phyloP scores from a whole-genome alignment of 2,888 invertebrate species.

The Eubasilissa splendida region DNA sequence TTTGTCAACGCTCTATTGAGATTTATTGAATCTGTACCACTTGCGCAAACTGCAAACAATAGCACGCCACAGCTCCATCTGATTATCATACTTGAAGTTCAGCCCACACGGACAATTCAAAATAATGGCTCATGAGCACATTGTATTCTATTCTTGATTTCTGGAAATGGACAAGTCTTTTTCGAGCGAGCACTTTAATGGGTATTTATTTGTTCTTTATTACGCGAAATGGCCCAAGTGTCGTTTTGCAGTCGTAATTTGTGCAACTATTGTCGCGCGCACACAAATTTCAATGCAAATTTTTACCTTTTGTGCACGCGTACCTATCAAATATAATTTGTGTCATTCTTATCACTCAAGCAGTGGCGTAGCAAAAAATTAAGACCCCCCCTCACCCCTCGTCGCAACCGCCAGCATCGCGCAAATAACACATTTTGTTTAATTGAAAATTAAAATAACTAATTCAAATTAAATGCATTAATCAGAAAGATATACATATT shows the following conservation, averaged over 20 bases:
- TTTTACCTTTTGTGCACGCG: no score
- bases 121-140: constrained; percentile 40
- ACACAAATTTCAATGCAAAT: no score
- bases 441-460: no score
- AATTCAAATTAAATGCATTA: no score
- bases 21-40: constrained; percentile 44
- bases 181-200: constrained; percentile 8
- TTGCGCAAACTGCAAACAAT: constrained; percentile 44
- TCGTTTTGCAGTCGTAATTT: not conserved
- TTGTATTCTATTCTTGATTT: constrained; percentile 39
- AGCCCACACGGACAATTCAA: constrained; percentile 33
- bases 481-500: no score
- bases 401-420: no score
- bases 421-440: no score
- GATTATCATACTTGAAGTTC: constrained; percentile 39
- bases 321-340: no score
- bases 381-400: no score
- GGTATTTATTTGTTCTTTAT: constrained; percentile 13
- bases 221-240: not conserved
- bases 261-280: no score
- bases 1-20: constrained; percentile 45
- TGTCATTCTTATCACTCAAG: no score
- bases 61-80: constrained; percentile 20
- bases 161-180: constrained; percentile 40
- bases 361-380: no score